Percentiles rank a stretch among this genome's conserved stretches.
Evolutionary conservation across 2,888 invertebrate genomes (phyloP).

Genomic region (Schrankia costaestrigalis): DNA sequence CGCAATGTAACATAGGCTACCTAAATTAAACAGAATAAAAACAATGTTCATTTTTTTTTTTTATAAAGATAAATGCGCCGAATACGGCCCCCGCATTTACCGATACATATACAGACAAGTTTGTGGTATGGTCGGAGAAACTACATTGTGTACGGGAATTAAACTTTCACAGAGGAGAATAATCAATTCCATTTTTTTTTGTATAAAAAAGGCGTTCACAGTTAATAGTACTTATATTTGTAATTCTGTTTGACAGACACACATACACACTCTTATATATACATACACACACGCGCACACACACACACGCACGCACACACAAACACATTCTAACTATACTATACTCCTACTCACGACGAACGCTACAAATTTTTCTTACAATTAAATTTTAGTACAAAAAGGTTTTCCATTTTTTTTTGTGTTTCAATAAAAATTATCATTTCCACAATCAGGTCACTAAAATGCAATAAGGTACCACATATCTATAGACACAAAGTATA

Average conservation of each 20-base stretch:
- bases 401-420: too few relatives aligned
- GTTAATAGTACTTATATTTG: conserved; percentile 20
- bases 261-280: conserved; percentile 11
- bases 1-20: conserved; percentile 12
- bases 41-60: conserved; percentile 34
- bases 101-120: conserved; percentile 32
- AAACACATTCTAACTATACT: too few relatives aligned
- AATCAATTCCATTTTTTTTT: not conserved
- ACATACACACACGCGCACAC: too few relatives aligned
- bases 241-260: conserved; percentile 23
- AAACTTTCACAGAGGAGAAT: not conserved
- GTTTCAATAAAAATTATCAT: not conserved
- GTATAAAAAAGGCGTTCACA: conserved; percentile 10
- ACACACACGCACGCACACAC: too few relatives aligned
- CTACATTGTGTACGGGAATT: conserved; percentile 20
- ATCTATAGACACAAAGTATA: not conserved
- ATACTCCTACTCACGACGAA: conserved; percentile 7
- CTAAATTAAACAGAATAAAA: conserved; percentile 31
- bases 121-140: conserved; percentile 41
- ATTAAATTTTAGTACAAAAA: too few relatives aligned
- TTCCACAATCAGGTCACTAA: too few relatives aligned
- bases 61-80: conserved; percentile 45
- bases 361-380: too few relatives aligned
- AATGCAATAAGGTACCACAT: not conserved
- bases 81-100: conserved; percentile 44